A percentile compares a stretch with the other conserved stretches of the same genome.
Conservation (phyloP, 2,113 vertebrate genomes). For the Spea multiplicata region DNA sequence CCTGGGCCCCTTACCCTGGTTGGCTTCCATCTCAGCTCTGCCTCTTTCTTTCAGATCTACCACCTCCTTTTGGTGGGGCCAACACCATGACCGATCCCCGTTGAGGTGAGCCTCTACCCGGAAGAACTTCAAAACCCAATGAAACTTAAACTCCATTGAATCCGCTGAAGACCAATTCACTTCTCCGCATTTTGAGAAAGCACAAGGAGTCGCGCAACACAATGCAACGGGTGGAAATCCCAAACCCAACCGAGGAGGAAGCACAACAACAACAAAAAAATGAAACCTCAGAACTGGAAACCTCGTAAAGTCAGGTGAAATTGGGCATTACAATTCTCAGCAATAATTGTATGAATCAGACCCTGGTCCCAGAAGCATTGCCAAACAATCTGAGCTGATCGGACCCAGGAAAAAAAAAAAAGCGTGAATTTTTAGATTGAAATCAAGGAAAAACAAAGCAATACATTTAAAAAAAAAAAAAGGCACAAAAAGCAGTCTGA, state of each 20-base stretch:
- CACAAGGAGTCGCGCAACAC: constrained; percentile 17
- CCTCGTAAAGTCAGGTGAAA: neutral
- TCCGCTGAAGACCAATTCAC: neutral
- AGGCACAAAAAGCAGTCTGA: neutral
- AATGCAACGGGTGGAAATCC: neutral
- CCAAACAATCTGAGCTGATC: neutral
- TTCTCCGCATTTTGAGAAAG: constrained; percentile 15
- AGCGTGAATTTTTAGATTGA: neutral
- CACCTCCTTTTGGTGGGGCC: neutral
- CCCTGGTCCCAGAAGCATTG: neutral
- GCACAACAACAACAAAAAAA: neutral
- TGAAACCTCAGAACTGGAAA: neutral
- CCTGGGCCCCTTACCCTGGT: no score
- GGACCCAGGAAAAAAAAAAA: neutral
- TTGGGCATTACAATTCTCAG: constrained; percentile 38
- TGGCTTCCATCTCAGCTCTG: no score
- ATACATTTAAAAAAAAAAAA: neutral
- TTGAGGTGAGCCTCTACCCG: neutral
- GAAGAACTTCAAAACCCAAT: neutral
- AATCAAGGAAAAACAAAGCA: constrained; percentile 21
- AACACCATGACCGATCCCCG: neutral
- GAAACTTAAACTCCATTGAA: neutral
- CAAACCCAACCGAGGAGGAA: neutral
- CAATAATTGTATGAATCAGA: constrained; percentile 31
- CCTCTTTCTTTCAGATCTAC: neutral